Conservation (phyloP, 2,113 vertebrate species). For the Nothocercus julius region DNA sequence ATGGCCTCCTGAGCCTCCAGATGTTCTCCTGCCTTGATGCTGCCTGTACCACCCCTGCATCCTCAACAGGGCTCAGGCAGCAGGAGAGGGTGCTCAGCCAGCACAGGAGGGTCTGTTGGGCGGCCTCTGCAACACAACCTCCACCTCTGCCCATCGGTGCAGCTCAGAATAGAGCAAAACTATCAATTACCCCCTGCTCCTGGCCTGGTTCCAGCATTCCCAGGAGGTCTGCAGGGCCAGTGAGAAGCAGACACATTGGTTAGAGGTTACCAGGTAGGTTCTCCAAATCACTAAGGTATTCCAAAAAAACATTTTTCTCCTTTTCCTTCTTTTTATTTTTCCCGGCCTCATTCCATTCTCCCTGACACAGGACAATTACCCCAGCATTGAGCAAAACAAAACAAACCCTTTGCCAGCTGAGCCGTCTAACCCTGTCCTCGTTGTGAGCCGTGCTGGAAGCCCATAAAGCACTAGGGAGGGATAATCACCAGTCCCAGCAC, state of each 20-base stretch:
- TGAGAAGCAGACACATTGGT: neutral
- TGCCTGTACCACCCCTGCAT: no score
- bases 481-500: conserved; percentile 66
- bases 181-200: no score
- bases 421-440: neutral
- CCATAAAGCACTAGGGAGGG: conserved; percentile 50
- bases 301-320: neutral
- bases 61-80: neutral
- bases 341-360: neutral
- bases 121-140: neutral
- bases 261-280: neutral
- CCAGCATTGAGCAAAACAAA: neutral
- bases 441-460: conserved; percentile 2
- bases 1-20: neutral
- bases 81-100: neutral
- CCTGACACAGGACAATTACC: neutral
- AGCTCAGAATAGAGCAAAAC: neutral
- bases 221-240: neutral
- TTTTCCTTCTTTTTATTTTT: neutral
- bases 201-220: neutral
- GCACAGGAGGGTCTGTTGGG: neutral
- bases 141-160: neutral
- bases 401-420: conserved; percentile 14
- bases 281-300: neutral
- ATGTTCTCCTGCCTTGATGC: neutral